Base-by-base conservation (phyloP, 2,888 invertebrate genomes). In the Perithous albicinctus region DNA sequence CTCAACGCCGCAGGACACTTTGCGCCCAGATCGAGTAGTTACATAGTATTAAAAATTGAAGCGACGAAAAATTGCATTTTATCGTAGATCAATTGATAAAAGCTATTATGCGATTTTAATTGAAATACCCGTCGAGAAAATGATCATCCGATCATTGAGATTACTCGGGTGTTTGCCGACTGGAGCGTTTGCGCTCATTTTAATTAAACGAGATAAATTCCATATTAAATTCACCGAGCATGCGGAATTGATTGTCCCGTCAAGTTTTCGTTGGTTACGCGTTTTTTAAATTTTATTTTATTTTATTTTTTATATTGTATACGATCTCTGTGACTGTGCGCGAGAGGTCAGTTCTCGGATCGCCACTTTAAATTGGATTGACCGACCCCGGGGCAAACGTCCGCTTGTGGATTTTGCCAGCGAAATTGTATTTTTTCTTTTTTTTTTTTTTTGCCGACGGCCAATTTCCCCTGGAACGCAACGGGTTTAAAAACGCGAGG, bases 381-480 rank as follows among this genome's bases (percentile, higher is more conserved):
- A 86, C 86, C 78, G 86, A 76, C 26, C 56, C 64, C 46, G 72
- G 54, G 48, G 46, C 46, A 56, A 64, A 87, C 87, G 89, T 89
- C 90, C 89, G 86, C 85, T 15, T 84, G 81, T 83, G 86, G 88
- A 87, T 69, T 76, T 80, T 38, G 20, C 76, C 70, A 83, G 86
- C 87, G 88, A 90, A 90, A 91, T 91, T 90, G 89, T 89, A 87
- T 90, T 90, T 82, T n/a, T n/a, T n/a, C n/a, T n/a, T n/a, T n/a
- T n/a, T n/a, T n/a, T n/a, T n/a, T n/a, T n/a, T n/a, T n/a, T 90
- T 89, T 88, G 88, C 88, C 86, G 86, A 87, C 85, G 86, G 88
- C 88, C 90, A 91, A 91, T 91, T 82, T 91, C 87, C 89, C 87
- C 80, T 84, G 84, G 84, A 85, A 82, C 87, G 87, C 86, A 51